Evolutionary conservation across 1,140 invertebrate genomes (phyloP), one percentile per base, ranked within the genome.

Genomic region (Eurosta solidaginis): DNA sequence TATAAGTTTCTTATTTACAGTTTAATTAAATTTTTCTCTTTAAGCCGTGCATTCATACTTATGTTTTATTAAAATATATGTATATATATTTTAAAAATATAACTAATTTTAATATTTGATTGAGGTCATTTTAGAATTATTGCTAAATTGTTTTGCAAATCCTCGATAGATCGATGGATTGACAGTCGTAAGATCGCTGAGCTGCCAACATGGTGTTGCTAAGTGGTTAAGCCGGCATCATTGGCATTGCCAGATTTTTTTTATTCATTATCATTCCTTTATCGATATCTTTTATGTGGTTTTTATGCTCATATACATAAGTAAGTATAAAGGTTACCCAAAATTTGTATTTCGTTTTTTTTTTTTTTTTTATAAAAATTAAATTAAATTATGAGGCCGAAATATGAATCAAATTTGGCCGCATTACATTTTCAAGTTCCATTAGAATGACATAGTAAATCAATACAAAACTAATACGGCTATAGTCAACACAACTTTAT

Each of bases 121-220:
- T 87, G 85, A 87, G 85, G 85, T 87, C 85, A 87, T 85, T 87
- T 85, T 81, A 87, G 85, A 87, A 87, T 87, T 87, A 87, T 87
- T 87, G 85, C 85, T 87, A 87, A 84, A 80, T 85, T 81, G 33
- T 40, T 33, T 68, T 49, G 59, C 59, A 68, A 33, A 68, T 68
- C 59, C 59, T 22, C 59, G 59, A 36, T 42, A 36, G 59, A 40
- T 68, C 59, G 59, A 36, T 42, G 20, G 59, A 40, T 68, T 33
- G 59, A 68, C 59, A 68, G 59, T 68, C 59, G 59, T 40, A 29
- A 68, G 33, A 42, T 4, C 36, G 59, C 29, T 9, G 59, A 33
- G 40, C n/a, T n/a, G n/a, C n/a, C n/a, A n/a, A n/a, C n/a, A n/a
- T n/a, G n/a, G n/a, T n/a, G 27, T 29, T 59, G 77, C 79, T 82